Evolutionary conservation across 2,797 vertebrate species (phyloP).

Genomic region (Xiphorhynchus erythropygius): DNA sequence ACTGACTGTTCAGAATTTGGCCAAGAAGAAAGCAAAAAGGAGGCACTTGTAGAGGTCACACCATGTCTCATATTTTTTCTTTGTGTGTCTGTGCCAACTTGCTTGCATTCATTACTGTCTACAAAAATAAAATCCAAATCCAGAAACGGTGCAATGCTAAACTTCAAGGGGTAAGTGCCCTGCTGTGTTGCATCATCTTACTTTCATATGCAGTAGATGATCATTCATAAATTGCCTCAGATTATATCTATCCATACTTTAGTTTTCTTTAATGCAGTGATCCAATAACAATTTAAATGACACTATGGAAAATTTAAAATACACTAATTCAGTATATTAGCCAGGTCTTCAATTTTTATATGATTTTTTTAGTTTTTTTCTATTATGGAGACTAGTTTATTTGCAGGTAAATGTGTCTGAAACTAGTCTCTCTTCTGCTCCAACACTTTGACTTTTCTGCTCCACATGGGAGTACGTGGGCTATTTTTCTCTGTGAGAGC

Average conservation of each 20-base stretch:
- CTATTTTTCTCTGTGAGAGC: background rate
- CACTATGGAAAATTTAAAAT: background rate
- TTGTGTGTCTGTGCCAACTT: background rate
- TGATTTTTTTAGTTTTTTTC: background rate
- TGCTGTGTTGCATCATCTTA: background rate
- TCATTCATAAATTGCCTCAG: background rate
- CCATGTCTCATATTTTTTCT: background rate
- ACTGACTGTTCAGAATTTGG: background rate
- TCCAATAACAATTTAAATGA: background rate
- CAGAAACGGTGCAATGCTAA: background rate
- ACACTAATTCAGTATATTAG: background rate
- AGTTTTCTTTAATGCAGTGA: background rate
- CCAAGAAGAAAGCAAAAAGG: background rate
- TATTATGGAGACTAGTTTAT: background rate
- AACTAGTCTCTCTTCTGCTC: background rate
- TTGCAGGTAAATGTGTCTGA: background rate
- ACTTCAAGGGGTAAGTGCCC: background rate
- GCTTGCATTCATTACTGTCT: background rate
- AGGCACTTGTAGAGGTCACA: background rate
- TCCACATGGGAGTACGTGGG: background rate
- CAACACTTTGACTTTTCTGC: background rate
- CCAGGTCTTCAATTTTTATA: background rate
- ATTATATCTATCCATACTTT: background rate
- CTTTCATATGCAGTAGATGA: background rate
- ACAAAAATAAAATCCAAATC: background rate